These are phyloP conservation scores for Saxidomus purpurata DNA, from an alignment of 1,140 invertebrate genomes.

Conservation along the genomic window DNA sequence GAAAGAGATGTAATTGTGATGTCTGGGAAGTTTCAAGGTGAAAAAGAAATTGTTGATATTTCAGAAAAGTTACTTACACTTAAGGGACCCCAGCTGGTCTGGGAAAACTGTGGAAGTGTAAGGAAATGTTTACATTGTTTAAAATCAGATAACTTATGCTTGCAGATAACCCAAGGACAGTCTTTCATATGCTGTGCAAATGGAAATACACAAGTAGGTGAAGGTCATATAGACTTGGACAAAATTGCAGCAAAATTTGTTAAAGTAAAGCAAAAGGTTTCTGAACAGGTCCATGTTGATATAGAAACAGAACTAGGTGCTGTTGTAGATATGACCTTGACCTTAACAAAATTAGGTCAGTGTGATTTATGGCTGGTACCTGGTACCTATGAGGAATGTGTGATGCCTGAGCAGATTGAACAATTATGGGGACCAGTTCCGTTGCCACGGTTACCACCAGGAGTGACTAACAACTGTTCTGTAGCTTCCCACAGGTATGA, in stretches of 20 bases:
- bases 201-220: background rate
- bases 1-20: slow-evolving; percentile 17
- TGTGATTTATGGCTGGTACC: slow-evolving; percentile 70
- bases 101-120: slow-evolving; percentile 14
- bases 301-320: slow-evolving; percentile 20
- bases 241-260: slow-evolving; percentile 6
- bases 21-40: background rate
- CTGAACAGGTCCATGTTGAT: slow-evolving; percentile 25
- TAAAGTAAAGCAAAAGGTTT: background rate
- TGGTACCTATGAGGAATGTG: slow-evolving; percentile 76
- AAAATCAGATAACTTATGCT: slow-evolving; percentile 33
- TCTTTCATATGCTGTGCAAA: background rate
- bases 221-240: slow-evolving; percentile 30
- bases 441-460: slow-evolving; percentile 77
- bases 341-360: slow-evolving; percentile 56
- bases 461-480: slow-evolving; percentile 79
- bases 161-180: slow-evolving; percentile 23
- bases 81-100: slow-evolving; percentile 11
- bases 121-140: slow-evolving; percentile 23
- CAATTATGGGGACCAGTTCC: slow-evolving; percentile 84
- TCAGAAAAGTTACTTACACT: slow-evolving; percentile 45
- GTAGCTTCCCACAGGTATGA: slow-evolving; percentile 84
- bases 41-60: slow-evolving; percentile 42
- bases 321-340: slow-evolving; percentile 22
- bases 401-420: slow-evolving; percentile 84